These are phyloP conservation scores for Leptinotarsa texana DNA, from an alignment of 1,140 invertebrate species.

Conservation along the genomic window DNA sequence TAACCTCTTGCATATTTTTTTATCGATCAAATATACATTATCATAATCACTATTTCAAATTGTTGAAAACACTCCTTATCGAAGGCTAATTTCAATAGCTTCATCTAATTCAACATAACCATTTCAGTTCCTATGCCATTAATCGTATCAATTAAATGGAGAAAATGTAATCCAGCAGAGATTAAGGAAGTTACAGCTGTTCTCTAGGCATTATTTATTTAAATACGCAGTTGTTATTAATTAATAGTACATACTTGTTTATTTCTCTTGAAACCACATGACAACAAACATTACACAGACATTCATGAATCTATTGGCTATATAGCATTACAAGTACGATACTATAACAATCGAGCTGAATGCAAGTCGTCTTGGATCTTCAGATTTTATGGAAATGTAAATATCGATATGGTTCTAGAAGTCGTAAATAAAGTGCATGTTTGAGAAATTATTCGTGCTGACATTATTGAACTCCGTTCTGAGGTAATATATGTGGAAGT, in stretches of 20 bases:
- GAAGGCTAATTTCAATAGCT: too few species aligned
- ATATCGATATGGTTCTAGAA: neutral
- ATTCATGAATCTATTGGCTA: neutral
- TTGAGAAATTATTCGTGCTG: neutral
- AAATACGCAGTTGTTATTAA: conserved; percentile 1
- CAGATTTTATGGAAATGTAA: neutral
- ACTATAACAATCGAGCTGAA: neutral
- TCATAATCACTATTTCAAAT: too few species aligned
- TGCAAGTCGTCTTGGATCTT: neutral
- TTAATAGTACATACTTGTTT: conserved; percentile 6
- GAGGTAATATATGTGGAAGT: neutral
- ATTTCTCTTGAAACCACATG: neutral
- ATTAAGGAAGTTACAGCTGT: conserved; percentile 5
- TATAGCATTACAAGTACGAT: conserved; percentile 6
- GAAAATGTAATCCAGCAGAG: neutral
- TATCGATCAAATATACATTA: too few species aligned
- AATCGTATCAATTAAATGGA: neutral
- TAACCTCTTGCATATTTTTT: too few species aligned
- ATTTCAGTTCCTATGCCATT: neutral
- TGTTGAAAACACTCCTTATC: too few species aligned
- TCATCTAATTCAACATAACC: neutral
- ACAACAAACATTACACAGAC: neutral
- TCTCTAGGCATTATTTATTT: neutral
- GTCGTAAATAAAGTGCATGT: neutral
- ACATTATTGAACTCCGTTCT: neutral